These are phyloP conservation scores for Andrena minutula DNA, from an alignment of 2,888 invertebrate genomes.

Conservation along the genomic window DNA sequence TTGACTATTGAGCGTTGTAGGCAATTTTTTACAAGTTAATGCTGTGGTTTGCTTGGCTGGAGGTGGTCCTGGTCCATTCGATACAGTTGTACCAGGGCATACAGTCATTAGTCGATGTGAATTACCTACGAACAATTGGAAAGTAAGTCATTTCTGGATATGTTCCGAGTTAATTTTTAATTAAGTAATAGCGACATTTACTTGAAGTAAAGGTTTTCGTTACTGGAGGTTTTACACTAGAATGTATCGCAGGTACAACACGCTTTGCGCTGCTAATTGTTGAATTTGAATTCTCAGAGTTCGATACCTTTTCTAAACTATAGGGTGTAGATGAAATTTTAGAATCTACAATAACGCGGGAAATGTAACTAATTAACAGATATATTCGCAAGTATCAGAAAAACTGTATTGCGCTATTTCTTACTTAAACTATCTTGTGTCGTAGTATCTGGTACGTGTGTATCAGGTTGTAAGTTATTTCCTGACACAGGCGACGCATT, in stretches of 20 bases:
- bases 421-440: conserved; percentile 59
- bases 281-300: conserved; percentile 51
- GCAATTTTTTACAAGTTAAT: conserved; percentile 76
- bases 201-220: conserved; percentile 68
- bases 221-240: conserved; percentile 59
- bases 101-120: conserved; percentile 69
- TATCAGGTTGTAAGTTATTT: conserved; percentile 58
- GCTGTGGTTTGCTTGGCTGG: conserved; percentile 68
- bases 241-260: conserved; percentile 54
- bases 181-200: conserved; percentile 45
- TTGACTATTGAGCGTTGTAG: conserved; percentile 76
- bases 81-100: conserved; percentile 71
- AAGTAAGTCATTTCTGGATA: not conserved
- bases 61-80: conserved; percentile 80
- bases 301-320: conserved; percentile 36
- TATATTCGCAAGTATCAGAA: not conserved
- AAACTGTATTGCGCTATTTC: not conserved
- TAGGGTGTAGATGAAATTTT: conserved; percentile 26
- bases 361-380: not conserved
- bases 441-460: conserved; percentile 32
- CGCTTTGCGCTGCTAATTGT: conserved; percentile 42
- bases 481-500: conserved; percentile 24
- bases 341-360: conserved; percentile 16
- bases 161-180: not conserved
- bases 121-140: conserved; percentile 54